These are phyloP conservation scores for Netelia virgata DNA, from an alignment of 2,888 invertebrate genomes.

Conservation along the genomic window DNA sequence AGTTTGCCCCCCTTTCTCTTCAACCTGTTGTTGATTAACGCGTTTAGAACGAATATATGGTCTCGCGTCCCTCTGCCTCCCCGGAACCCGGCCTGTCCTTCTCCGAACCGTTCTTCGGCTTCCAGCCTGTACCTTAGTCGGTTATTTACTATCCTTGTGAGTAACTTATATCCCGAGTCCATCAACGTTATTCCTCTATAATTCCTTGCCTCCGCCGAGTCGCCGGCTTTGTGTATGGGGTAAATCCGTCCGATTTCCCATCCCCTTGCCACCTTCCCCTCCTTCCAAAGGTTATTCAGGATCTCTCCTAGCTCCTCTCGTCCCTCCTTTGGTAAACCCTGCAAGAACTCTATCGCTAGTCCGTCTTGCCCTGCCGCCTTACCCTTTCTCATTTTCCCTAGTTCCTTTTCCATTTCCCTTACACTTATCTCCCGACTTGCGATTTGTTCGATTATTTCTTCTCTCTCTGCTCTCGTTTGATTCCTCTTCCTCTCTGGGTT, in stretches of 20 bases:
- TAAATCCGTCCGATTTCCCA: conserved; percentile 30
- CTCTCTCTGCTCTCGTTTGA: not conserved
- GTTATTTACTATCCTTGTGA: not conserved
- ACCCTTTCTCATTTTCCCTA: conserved; percentile 14
- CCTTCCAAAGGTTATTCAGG: conserved; percentile 13
- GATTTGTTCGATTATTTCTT: not conserved
- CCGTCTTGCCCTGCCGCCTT: conserved; percentile 38
- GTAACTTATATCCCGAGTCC: conserved; percentile 8
- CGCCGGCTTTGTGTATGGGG: conserved; percentile 37
- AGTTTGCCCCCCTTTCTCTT: conserved; percentile 4
- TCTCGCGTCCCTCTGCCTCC: not conserved
- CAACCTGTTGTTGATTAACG: not conserved
- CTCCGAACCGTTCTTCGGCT: not conserved
- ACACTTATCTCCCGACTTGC: not conserved
- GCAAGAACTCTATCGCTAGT: conserved; percentile 50
- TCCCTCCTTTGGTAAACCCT: not conserved
- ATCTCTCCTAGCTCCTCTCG: not conserved
- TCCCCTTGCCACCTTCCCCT: conserved; percentile 5
- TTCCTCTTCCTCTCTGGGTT: too few relatives aligned
- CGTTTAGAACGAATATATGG: not conserved
- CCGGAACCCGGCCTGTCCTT: conserved; percentile 3
- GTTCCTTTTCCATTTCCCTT: not conserved
- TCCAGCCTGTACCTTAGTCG: not conserved
- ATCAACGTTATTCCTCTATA: conserved; percentile 37
- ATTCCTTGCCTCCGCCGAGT: not conserved